Evolutionary conservation across 2,888 invertebrate genomes (phyloP).

Genomic region (Lycocerus yunnanus): DNA sequence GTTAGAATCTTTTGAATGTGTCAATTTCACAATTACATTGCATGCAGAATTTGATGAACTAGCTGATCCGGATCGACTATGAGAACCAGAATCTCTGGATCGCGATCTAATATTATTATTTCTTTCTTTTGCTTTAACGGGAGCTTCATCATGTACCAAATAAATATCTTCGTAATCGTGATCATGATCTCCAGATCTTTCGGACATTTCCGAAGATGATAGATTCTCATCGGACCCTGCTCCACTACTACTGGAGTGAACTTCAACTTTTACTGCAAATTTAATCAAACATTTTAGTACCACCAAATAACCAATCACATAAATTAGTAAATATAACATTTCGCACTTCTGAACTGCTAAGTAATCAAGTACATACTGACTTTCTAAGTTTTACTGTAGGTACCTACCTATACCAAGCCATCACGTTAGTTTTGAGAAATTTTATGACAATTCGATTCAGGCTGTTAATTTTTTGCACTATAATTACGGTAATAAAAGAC

Average conservation of each 20-base stretch:
- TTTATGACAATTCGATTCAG: slow-evolving; percentile 8
- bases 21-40: slow-evolving; percentile 52
- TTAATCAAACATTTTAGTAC: neutral
- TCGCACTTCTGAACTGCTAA: neutral
- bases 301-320: neutral
- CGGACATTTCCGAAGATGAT: slow-evolving; percentile 62
- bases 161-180: slow-evolving; percentile 86
- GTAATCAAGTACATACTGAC: neutral
- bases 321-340: neutral
- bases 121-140: slow-evolving; percentile 37
- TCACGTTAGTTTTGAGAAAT: neutral
- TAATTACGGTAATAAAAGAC: slow-evolving; percentile 6
- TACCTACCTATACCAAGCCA: neutral
- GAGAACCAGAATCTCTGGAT: slow-evolving; percentile 69
- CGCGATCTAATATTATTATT: slow-evolving; percentile 40
- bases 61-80: slow-evolving; percentile 67
- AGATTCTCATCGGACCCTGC: slow-evolving; percentile 68
- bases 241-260: slow-evolving; percentile 75
- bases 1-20: slow-evolving; percentile 31
- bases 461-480: slow-evolving; percentile 4
- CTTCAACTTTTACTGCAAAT: slow-evolving; percentile 79
- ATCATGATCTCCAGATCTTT: slow-evolving; percentile 59
- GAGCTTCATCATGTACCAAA: slow-evolving; percentile 65
- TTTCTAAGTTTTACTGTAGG: neutral
- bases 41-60: slow-evolving; percentile 54